Evolutionary conservation across 2,888 invertebrate genomes (phyloP).

Genomic region (Eristalinus sepulchralis): DNA sequence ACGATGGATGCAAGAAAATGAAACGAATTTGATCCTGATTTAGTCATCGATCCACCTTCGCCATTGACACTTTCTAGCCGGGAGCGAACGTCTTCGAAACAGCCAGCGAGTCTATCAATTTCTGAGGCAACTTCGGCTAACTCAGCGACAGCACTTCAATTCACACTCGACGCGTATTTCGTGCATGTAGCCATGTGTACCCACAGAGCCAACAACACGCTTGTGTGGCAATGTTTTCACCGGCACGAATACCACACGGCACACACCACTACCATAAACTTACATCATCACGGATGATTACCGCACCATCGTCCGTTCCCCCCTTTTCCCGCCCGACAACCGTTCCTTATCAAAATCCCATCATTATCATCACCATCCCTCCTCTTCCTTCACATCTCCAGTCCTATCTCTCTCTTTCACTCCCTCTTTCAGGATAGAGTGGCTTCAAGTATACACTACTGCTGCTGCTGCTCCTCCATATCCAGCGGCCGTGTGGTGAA

Average conservation of each 20-base stretch:
- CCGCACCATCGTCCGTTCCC: background rate
- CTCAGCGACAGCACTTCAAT: background rate
- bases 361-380: background rate
- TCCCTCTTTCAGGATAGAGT: background rate
- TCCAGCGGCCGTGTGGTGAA: constrained; percentile 10
- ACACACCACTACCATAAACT: background rate
- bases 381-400: background rate
- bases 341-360: background rate
- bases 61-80: too few relatives aligned
- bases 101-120: background rate
- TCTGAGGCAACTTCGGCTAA: background rate
- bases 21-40: too few relatives aligned
- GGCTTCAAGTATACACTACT: constrained; percentile 10
- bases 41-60: too few relatives aligned
- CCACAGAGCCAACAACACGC: constrained; percentile 8
- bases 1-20: too few relatives aligned
- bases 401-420: background rate
- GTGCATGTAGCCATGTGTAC: background rate
- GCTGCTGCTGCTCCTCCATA: background rate
- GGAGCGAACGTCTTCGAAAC: too few relatives aligned
- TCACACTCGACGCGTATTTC: background rate
- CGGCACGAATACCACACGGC: background rate
- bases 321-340: too few relatives aligned
- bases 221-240: constrained; percentile 4
- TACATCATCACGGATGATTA: background rate